phyloP scores from a whole-genome alignment of 1,140 invertebrate species.

The Ptiloglossa arizonensis region DNA sequence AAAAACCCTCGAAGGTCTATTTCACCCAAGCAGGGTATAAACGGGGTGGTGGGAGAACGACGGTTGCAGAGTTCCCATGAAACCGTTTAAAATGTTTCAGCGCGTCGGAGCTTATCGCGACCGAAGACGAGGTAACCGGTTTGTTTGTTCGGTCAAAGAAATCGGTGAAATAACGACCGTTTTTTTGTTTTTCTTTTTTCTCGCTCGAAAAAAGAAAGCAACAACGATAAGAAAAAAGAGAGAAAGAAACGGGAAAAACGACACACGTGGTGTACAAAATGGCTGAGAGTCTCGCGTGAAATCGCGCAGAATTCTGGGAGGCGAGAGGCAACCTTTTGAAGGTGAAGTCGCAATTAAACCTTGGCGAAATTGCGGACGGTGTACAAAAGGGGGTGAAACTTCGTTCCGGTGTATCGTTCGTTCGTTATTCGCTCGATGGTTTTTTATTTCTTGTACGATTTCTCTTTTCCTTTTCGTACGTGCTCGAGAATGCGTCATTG shows the following conservation, averaged over 20 bases:
- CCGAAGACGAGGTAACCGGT: conserved; percentile 22
- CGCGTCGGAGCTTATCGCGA: conserved; percentile 26
- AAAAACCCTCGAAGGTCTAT: conserved; percentile 12
- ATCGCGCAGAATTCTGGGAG: neutral
- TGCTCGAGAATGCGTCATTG: conserved; percentile 17
- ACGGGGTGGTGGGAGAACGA: neutral
- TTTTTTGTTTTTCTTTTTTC: neutral
- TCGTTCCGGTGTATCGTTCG: too few species aligned
- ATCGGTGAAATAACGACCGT: conserved; percentile 23
- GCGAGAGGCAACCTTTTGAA: neutral
- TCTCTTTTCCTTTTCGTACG: too few species aligned
- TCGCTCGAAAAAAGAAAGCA: too few species aligned
- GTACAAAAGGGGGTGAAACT: neutral
- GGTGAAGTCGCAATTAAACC: neutral
- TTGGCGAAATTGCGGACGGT: neutral
- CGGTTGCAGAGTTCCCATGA: neutral
- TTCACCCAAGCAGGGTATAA: too few species aligned
- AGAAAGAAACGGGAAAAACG: neutral
- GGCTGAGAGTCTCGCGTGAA: neutral
- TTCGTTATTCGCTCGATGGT: too few species aligned
- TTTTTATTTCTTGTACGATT: too few species aligned
- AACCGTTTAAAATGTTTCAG: conserved; percentile 45
- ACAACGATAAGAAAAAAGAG: neutral
- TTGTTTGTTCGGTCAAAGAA: conserved; percentile 24
- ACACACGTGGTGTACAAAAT: too few species aligned